A percentile compares a stretch with the other conserved stretches of the same genome.
phyloP scores from a whole-genome alignment of 2,113 vertebrate species.

The Pipa parva region DNA sequence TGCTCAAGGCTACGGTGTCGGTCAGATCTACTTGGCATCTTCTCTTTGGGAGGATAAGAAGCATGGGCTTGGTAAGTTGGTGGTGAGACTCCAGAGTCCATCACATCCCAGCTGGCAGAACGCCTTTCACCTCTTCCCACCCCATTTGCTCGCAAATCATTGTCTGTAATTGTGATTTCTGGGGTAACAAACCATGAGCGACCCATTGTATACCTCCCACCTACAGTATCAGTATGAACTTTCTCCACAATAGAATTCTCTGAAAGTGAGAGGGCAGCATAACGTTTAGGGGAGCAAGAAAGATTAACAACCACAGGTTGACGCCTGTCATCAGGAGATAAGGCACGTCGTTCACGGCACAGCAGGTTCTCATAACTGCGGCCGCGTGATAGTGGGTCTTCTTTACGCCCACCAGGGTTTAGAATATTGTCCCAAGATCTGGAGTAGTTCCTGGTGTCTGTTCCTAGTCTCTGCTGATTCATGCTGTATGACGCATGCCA shows the following conservation, averaged over 20 bases:
- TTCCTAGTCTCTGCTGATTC: slow-evolving; percentile 65
- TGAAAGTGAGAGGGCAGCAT: slow-evolving; percentile 86
- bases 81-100: slow-evolving; percentile 53
- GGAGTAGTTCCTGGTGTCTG: slow-evolving; percentile 81
- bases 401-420: slow-evolving; percentile 64
- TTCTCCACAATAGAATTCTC: slow-evolving; percentile 86
- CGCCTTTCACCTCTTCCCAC: slow-evolving; percentile 61
- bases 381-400: slow-evolving; percentile 75
- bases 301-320: slow-evolving; percentile 88
- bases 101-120: slow-evolving; percentile 71
- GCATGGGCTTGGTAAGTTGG: slow-evolving; percentile 28
- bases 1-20: slow-evolving; percentile 91
- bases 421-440: slow-evolving; percentile 96
- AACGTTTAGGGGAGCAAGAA: slow-evolving; percentile 89
- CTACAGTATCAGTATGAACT: slow-evolving; percentile 54
- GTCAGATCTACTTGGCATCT: slow-evolving; percentile 60
- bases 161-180: slow-evolving; percentile 95
- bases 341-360: slow-evolving; percentile 62
- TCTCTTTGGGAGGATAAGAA: slow-evolving; percentile 51
- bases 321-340: slow-evolving; percentile 68
- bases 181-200: slow-evolving; percentile 90
- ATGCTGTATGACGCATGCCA: slow-evolving; percentile 68
- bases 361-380: slow-evolving; percentile 90
- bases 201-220: slow-evolving; percentile 59
- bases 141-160: slow-evolving; percentile 74